Percentiles rank a stretch among this genome's conserved stretches.
Conservation (phyloP, 2,113 vertebrate genomes). For the Nyctereutes procyonoides region DNA sequence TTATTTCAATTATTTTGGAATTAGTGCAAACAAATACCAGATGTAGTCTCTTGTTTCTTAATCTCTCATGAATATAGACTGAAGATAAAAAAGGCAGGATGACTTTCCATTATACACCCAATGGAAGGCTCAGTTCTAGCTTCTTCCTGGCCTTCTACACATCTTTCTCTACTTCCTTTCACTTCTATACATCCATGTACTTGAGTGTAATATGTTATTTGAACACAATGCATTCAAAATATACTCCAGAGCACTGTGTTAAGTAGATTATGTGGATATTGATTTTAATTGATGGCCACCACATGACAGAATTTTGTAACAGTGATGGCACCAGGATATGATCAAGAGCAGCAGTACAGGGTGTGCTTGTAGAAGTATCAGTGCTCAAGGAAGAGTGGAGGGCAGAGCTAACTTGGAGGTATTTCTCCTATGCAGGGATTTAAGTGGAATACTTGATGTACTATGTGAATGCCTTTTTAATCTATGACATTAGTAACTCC, state of each 20-base stretch:
- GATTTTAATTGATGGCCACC: background rate
- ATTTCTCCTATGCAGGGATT: background rate
- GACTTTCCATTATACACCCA: slow-evolving; percentile 44
- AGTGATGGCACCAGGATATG: background rate
- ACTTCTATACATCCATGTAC: slow-evolving; percentile 31
- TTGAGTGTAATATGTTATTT: background rate
- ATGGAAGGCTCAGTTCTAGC: slow-evolving; percentile 28
- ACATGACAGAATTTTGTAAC: background rate
- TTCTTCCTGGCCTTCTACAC: slow-evolving; percentile 25
- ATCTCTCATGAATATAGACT: slow-evolving; percentile 74
- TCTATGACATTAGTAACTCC: background rate
- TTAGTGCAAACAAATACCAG: slow-evolving; percentile 78
- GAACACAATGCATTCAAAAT: slow-evolving; percentile 37
- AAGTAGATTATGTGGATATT: background rate
- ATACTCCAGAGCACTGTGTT: background rate
- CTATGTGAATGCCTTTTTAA: background rate
- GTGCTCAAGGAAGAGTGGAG: background rate
- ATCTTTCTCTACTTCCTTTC: slow-evolving; percentile 45
- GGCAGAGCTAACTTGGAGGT: background rate
- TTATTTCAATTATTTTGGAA: slow-evolving; percentile 75
- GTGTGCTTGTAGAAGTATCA: background rate
- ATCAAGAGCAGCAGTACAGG: background rate
- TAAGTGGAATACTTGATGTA: background rate
- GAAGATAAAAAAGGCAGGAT: slow-evolving; percentile 66
- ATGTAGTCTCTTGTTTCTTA: slow-evolving; percentile 71